phyloP scores from a whole-genome alignment of 2,888 invertebrate species.

The Cephus nigrinus region DNA sequence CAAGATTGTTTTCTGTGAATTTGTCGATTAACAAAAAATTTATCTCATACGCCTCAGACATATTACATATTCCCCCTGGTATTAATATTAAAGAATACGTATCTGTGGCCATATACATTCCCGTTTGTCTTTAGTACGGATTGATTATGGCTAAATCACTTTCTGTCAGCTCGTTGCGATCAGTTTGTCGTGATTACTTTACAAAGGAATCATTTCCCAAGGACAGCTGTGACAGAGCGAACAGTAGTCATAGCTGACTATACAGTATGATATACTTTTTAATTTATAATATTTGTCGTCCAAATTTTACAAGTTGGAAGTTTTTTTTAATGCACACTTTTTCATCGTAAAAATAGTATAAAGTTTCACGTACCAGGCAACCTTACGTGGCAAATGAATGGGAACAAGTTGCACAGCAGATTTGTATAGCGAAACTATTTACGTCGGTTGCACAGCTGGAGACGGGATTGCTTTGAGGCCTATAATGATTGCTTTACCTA shows the following conservation, averaged over 20 bases:
- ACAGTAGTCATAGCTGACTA: not conserved
- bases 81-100: not conserved
- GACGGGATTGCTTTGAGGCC: constrained; percentile 4
- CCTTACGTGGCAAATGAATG: not conserved
- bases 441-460: not conserved
- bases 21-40: not conserved
- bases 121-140: not conserved
- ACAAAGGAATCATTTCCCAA: not conserved
- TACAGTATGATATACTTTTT: not conserved
- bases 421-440: not conserved
- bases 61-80: not conserved
- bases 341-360: not conserved
- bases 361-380: not conserved
- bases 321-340: not conserved
- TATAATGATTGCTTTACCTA: not conserved
- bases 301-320: not conserved
- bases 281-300: not conserved
- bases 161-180: not conserved
- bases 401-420: not conserved
- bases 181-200: not conserved
- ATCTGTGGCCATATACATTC: not conserved
- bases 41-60: not conserved
- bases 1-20: not conserved
- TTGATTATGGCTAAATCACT: not conserved
- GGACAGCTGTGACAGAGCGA: not conserved